Evolutionary conservation across 2,888 invertebrate genomes (phyloP), one percentile per base, ranked within the genome.

Genomic region (Standfussiana lucernea): DNA sequence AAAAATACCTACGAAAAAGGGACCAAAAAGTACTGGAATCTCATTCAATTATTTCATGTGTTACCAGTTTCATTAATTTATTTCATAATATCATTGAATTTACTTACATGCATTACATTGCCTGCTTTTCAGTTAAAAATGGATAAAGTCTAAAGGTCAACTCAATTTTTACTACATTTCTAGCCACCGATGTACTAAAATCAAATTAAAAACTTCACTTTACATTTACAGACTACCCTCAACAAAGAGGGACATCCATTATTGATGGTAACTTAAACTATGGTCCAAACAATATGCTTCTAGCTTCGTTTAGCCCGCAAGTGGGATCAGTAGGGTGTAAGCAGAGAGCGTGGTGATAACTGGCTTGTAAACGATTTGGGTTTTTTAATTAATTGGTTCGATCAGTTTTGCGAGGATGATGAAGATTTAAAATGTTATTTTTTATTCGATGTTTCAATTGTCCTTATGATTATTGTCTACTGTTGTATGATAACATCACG

Each of bases 231-330:
- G 64, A 76, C 64, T 70, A 75, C 79, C 69, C 74, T 73, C 73
- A 78, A 83, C 47, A 77, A 80, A 86, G 78, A 90, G 90, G 88
- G 78, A 80, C 86, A 84, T 91, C 83, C 88, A 93, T 94, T 94
- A 94, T 94, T 92, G 89, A 94, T 93, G 93, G 94, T 92, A 93
- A 93, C 91, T 94, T 93, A 94, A 94, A 93, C 93, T 93, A 93
- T 93, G 92, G 93, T 90, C 91, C 93, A 93, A 93, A 96, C 96
- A 96, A 96, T 96, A 96, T 95, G 96, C 80, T 96, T 89, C 91
- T 91, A 87, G 93, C 90, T 93, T 94, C 94, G 94, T 93, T 95
- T 72, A 69, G 73, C 62, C 40, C 73, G 71, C 71, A 77, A 87
- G 88, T 85, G 85, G 72, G 72, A 73, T 21, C 45, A 35, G 71